phyloP scores from a whole-genome alignment of 2,113 vertebrate species.

The Mesembrinibis cayennensis region DNA sequence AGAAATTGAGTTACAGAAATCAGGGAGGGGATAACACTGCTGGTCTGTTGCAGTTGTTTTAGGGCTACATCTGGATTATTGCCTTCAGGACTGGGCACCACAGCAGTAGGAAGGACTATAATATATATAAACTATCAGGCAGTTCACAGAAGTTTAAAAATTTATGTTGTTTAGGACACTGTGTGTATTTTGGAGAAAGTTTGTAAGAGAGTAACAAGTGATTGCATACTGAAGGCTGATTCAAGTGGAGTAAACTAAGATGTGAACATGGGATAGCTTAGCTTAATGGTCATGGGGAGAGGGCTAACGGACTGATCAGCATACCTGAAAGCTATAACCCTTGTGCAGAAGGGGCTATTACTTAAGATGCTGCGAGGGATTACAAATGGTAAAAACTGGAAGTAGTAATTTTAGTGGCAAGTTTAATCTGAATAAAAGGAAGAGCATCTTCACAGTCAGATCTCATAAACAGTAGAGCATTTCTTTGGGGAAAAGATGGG shows the following conservation, averaged over 20 bases:
- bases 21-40: fast-evolving
- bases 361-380: background rate
- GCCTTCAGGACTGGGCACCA: background rate
- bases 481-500: background rate
- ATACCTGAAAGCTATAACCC: background rate
- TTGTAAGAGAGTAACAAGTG: background rate
- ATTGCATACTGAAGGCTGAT: background rate
- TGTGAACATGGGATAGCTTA: background rate
- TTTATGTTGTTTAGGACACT: background rate
- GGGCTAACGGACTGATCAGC: background rate
- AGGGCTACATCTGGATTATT: background rate
- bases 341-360: background rate
- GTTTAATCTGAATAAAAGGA: background rate
- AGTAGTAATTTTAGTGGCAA: background rate
- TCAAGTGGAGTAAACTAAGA: background rate
- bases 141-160: background rate
- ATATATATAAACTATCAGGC: background rate
- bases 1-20: background rate
- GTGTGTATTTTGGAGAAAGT: background rate
- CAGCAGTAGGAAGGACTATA: background rate
- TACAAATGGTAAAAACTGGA: background rate
- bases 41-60: background rate
- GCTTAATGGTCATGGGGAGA: background rate
- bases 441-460: background rate
- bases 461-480: background rate